A percentile compares a stretch with the other conserved stretches of the same genome.
These are phyloP conservation scores for Pentamera pediparva DNA, from an alignment of 53 echinoderm and acorn worm genomes.

Conservation along the genomic window DNA sequence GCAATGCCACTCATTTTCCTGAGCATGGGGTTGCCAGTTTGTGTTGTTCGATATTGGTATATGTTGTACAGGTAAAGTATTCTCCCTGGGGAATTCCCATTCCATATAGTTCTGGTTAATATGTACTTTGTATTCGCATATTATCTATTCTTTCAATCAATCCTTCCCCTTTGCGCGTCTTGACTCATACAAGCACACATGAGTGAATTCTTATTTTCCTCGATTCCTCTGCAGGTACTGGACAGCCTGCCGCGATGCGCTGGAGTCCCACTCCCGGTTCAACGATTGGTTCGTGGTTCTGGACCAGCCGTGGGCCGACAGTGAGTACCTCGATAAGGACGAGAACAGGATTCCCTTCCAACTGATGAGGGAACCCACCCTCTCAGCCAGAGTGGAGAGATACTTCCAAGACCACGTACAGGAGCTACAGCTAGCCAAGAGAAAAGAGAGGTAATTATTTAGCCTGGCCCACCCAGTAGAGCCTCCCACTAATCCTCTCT, in stretches of 20 bases:
- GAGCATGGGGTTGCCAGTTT: too few species aligned
- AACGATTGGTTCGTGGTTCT: constrained; percentile 66
- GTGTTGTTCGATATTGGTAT: too few species aligned
- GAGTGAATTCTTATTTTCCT: too few species aligned
- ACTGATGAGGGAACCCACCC: constrained; percentile 43
- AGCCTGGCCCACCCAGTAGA: neutral
- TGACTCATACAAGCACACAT: too few species aligned
- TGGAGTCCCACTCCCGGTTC: constrained; percentile 45
- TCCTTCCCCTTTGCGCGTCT: too few species aligned
- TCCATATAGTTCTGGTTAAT: too few species aligned
- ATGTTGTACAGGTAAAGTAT: too few species aligned
- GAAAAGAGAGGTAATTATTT: constrained; percentile 89
- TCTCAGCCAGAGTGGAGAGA: constrained; percentile 43
- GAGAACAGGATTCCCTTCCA: constrained; percentile 62
- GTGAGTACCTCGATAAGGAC: constrained; percentile 64
- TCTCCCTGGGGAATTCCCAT: too few species aligned
- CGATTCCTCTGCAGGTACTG: constrained; percentile 48
- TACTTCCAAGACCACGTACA: constrained; percentile 67
- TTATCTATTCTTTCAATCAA: too few species aligned
- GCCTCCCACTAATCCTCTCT: neutral
- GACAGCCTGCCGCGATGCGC: constrained; percentile 51
- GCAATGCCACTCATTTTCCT: too few species aligned
- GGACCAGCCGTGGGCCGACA: constrained; percentile 57
- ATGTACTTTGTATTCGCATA: too few species aligned
- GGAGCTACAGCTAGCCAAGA: constrained; percentile 59